These are phyloP conservation scores for Athene cunicularia DNA, from an alignment of 2,113 vertebrate genomes.

Conservation along the genomic window DNA sequence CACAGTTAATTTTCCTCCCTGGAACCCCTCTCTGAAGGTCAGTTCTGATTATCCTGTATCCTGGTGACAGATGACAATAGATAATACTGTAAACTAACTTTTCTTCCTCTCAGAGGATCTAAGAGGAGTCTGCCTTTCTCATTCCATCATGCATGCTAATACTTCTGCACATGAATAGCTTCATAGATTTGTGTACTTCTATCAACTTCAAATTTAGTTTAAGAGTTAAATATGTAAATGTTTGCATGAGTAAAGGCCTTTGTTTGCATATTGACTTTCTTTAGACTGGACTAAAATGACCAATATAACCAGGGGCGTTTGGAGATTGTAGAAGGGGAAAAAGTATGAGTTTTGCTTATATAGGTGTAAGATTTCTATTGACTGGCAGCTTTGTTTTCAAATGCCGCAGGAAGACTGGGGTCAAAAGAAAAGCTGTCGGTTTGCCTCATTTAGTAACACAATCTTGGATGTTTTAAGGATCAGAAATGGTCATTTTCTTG, in stretches of 20 bases:
- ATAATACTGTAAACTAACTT: background rate
- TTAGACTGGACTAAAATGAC: background rate
- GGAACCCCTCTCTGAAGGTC: background rate
- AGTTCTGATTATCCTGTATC: background rate
- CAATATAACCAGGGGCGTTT: fast-evolving
- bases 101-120: background rate
- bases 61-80: background rate
- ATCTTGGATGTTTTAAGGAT: background rate
- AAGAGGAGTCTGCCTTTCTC: background rate
- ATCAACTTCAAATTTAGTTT: background rate
- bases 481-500: background rate
- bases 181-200: background rate
- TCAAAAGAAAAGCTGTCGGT: background rate
- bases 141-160: background rate
- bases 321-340: background rate
- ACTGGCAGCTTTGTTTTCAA: background rate
- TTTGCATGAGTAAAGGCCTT: background rate
- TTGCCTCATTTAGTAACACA: background rate
- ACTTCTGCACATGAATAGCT: background rate
- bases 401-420: background rate
- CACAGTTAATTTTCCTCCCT: background rate
- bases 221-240: background rate
- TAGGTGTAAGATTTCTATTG: background rate
- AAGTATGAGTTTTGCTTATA: background rate
- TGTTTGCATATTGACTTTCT: background rate